Base-by-base conservation (phyloP, 2,888 invertebrate species). In the Helleia helle region DNA sequence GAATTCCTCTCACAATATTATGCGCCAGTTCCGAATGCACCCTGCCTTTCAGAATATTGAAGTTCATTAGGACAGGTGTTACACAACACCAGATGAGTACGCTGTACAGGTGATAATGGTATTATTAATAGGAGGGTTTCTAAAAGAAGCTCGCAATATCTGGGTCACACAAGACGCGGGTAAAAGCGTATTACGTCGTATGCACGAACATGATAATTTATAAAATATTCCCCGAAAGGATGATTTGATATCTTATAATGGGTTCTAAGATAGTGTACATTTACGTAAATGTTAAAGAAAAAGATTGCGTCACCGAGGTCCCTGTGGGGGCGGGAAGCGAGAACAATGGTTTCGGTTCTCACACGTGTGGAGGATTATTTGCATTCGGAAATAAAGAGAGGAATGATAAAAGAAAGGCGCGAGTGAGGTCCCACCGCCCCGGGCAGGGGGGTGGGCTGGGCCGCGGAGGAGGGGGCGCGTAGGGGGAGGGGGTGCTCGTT, bases 281-380 rank as follows among this genome's bases (percentile, higher is more conserved):
- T 77, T 75, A 68, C 68, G 71, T 81, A 79, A 79, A 77, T 73
- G 71, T 70, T 70, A 71, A 72, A 80, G 80, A 73, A 79, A 77
- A 77, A 79, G 79, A 83, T 83, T 77, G 81, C 80, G 81, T 83
- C 83, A 80, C 80, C 80, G 79, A 81, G 77, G 80, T 79, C 75
- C 75, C 73, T 65, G 66, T 63, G 75, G 69, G 63, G 62, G 66
- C 63, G 76, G 75, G 70, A 70, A 75, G 80, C 73, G 79, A 79
- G 83, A 84, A 84, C 85, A 84, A 84, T 84, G 85, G 84, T 84
- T 85, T 85, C 83, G 83, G 84, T 85, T 86, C 86, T 85, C 85
- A 86, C 85, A 85, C 86, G 85, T 85, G 84, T 83, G 85, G 85
- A 84, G 84, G 85, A 85, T 85, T 86, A 86, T 86, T 86, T 86